A percentile compares a stretch with the other conserved stretches of the same genome.
These are phyloP conservation scores for Papilio demoleus DNA, from an alignment of 2,888 invertebrate species.

Conservation along the genomic window DNA sequence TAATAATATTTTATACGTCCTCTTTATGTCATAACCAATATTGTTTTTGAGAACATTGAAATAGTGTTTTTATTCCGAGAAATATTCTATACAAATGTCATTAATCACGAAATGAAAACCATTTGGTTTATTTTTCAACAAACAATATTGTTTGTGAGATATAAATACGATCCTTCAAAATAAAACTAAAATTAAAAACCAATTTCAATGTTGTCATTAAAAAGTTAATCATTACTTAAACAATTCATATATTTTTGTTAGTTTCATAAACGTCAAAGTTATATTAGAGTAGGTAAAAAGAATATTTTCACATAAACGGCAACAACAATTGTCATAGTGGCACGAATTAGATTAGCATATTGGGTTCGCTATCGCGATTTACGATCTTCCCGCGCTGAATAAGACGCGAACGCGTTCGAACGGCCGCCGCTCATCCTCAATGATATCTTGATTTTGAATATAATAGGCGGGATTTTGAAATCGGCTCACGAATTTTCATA, in stretches of 20 bases:
- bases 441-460: constrained; percentile 37
- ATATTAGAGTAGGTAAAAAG: constrained; percentile 7
- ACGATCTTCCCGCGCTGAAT: constrained; percentile 25
- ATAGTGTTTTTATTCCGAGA: not conserved
- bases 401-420: constrained; percentile 13
- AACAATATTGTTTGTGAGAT: too few species aligned
- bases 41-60: constrained; percentile 1
- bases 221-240: too few species aligned
- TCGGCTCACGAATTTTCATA: constrained; percentile 23
- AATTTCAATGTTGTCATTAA: not conserved
- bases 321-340: constrained; percentile 22
- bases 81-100: too few species aligned
- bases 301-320: constrained; percentile 11
- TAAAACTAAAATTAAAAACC: not conserved
- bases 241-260: constrained; percentile 8
- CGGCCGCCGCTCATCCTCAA: constrained; percentile 14
- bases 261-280: not conserved
- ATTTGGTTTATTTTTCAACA: too few species aligned
- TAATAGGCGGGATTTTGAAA: constrained; percentile 30
- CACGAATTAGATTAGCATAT: constrained; percentile 27
- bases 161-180: too few species aligned
- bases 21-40: not conserved
- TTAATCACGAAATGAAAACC: too few species aligned
- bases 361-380: constrained; percentile 14
- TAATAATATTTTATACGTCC: constrained; percentile 9